A percentile compares a stretch with the other conserved stretches of the same genome.
These are phyloP conservation scores for Conomelus anceps DNA, from an alignment of 2,888 invertebrate genomes.

Conservation along the genomic window DNA sequence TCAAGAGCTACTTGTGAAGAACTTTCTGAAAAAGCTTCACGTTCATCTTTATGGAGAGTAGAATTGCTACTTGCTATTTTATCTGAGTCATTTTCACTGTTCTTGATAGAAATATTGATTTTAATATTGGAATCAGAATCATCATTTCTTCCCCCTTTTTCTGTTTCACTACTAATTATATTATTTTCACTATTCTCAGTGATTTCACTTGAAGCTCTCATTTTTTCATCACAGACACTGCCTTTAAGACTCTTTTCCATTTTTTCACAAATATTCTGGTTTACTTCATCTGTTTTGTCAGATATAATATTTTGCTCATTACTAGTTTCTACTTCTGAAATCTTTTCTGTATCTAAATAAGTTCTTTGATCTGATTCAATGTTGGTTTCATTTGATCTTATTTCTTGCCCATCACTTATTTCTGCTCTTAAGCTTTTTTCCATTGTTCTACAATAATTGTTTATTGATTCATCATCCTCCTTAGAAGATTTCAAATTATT, in stretches of 20 bases:
- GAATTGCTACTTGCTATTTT: too few relatives aligned
- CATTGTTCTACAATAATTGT: neutral
- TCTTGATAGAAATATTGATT: too few relatives aligned
- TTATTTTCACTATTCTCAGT: neutral
- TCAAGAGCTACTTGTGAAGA: neutral
- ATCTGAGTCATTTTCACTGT: too few relatives aligned
- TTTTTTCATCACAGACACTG: too few relatives aligned
- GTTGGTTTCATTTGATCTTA: neutral
- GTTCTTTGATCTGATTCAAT: neutral
- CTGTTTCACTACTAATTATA: too few relatives aligned
- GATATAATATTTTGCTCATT: neutral
- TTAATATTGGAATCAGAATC: too few relatives aligned
- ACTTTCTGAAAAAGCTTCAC: neutral
- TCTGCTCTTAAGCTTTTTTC: too few relatives aligned
- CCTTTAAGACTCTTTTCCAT: too few relatives aligned
- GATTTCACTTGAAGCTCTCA: too few relatives aligned
- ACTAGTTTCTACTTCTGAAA: neutral
- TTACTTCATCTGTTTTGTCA: neutral
- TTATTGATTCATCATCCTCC: neutral
- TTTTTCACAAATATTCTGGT: neutral
- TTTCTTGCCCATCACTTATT: neutral
- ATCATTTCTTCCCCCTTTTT: too few relatives aligned
- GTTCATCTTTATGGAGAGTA: neutral
- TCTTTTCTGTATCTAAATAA: neutral
- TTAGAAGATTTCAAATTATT: neutral